Evolutionary conservation across 2,113 vertebrate genomes (phyloP).

Genomic region (Prinia subflava): DNA sequence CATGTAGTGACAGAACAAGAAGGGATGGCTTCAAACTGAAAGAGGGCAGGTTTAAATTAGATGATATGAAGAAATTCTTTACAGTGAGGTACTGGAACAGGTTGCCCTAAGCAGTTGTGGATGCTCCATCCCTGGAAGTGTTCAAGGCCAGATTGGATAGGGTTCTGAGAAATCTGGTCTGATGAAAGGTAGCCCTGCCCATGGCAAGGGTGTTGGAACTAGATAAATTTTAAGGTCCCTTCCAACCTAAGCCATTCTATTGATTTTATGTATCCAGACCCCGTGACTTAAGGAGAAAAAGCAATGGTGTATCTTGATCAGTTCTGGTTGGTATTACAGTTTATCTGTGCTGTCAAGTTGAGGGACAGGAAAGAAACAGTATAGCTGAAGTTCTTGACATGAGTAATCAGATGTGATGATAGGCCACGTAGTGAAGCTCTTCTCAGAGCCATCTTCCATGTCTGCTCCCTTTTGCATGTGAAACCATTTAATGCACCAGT

Average conservation of each 20-base stretch:
- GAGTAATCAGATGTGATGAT: not conserved
- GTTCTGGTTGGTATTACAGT: not conserved
- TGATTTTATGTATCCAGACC: not conserved
- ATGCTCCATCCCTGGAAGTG: not conserved
- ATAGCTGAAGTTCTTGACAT: not conserved
- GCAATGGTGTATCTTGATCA: rapidly evolving
- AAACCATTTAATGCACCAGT: not conserved
- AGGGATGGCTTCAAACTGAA: not conserved
- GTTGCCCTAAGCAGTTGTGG: not conserved
- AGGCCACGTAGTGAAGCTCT: not conserved
- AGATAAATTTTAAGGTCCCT: not conserved
- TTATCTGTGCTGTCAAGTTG: not conserved
- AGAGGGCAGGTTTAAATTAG: not conserved
- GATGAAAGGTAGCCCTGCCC: not conserved
- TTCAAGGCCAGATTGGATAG: not conserved
- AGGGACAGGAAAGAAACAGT: not conserved
- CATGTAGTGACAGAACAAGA: not conserved
- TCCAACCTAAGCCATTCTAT: not conserved
- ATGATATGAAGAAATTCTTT: not conserved
- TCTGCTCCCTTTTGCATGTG: not conserved
- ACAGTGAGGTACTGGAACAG: not conserved
- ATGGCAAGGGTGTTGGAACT: not conserved
- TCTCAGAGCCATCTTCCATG: not conserved
- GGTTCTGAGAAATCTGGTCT: not conserved
- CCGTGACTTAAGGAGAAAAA: not conserved